phyloP scores from a whole-genome alignment of 2,113 vertebrate species.

The Colossoma macropomum region DNA sequence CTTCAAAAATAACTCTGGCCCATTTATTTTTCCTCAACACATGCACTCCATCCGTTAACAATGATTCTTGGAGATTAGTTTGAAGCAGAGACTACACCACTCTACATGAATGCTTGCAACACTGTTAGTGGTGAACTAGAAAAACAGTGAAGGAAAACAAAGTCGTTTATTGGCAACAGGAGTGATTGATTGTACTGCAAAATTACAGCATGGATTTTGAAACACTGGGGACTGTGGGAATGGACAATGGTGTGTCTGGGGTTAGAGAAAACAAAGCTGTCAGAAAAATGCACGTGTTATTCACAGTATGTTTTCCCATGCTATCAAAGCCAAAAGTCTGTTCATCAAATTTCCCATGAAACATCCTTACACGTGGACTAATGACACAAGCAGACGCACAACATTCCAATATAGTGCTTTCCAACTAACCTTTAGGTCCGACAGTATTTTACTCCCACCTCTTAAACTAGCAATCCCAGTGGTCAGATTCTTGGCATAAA shows the following conservation, averaged over 20 bases:
- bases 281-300: constrained; percentile 3
- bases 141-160: constrained; percentile 36
- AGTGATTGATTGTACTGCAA: constrained; percentile 40
- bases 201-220: constrained; percentile 17
- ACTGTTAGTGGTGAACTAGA: constrained; percentile 31
- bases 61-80: too few species aligned
- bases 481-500: neutral
- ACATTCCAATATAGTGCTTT: neutral
- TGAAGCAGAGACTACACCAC: too few species aligned
- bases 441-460: neutral
- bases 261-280: constrained; percentile 8
- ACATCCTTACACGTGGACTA: neutral
- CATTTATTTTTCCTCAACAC: neutral
- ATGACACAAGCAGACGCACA: neutral
- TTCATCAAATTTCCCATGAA: neutral
- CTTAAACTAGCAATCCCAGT: neutral
- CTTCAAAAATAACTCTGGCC: too few species aligned
- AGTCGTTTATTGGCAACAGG: constrained; percentile 27
- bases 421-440: neutral
- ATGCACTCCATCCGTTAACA: neutral
- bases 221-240: constrained; percentile 39
- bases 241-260: constrained; percentile 12
- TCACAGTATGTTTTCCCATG: constrained; percentile 17
- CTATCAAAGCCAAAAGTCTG: constrained; percentile 2
- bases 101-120: constrained; percentile 39